Evolutionary conservation across 2,113 vertebrate genomes (phyloP).

Genomic region (Riparia riparia): DNA sequence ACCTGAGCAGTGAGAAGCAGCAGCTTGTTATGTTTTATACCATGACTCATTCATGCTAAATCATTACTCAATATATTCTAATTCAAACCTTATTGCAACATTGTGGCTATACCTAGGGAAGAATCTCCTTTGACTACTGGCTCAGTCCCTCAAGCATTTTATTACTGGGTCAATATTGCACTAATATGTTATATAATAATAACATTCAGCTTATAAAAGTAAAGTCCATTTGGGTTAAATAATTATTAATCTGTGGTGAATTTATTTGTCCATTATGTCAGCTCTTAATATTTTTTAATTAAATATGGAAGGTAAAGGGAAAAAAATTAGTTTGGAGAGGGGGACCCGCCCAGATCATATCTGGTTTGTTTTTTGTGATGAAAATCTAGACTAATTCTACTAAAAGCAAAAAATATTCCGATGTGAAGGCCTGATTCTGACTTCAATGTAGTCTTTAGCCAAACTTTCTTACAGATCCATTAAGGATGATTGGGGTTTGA

Average conservation of each 20-base stretch:
- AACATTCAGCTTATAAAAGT: background rate
- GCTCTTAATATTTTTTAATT: background rate
- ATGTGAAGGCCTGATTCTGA: background rate
- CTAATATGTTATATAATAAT: background rate
- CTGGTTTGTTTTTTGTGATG: background rate
- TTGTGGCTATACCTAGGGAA: background rate
- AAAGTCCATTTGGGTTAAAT: background rate
- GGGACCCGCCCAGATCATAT: background rate
- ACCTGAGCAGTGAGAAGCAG: slow-evolving; percentile 25
- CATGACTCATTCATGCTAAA: background rate
- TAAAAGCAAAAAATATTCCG: background rate
- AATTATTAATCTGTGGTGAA: background rate
- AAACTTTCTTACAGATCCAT: background rate
- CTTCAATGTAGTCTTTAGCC: background rate
- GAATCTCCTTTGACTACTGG: background rate
- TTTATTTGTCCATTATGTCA: background rate
- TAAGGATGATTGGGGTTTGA: background rate
- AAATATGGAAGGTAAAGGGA: background rate
- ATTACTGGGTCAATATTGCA: background rate
- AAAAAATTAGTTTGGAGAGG: background rate
- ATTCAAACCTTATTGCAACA: background rate
- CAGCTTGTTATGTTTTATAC: background rate
- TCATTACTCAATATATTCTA: background rate
- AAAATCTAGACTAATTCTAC: background rate
- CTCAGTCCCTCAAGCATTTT: background rate